These are phyloP conservation scores for Melipona quadrifasciata DNA, from an alignment of 1,140 invertebrate genomes.

Conservation along the genomic window DNA sequence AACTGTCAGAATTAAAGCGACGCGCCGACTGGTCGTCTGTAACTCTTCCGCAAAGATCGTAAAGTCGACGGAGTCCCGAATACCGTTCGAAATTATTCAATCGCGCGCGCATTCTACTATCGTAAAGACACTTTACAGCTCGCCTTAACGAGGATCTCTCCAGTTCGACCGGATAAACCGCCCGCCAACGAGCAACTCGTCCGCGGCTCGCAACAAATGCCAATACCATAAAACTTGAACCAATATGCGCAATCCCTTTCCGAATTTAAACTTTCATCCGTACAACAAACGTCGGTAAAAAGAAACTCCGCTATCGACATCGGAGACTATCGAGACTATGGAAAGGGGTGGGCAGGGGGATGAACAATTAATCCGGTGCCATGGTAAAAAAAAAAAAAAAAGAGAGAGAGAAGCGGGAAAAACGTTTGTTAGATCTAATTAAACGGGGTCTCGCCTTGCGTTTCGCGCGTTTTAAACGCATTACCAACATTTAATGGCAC, in stretches of 20 bases:
- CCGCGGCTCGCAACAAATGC: not conserved
- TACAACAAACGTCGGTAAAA: not conserved
- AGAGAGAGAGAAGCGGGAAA: conserved; percentile 14
- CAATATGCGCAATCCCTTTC: not conserved
- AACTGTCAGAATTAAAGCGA: too few relatives aligned
- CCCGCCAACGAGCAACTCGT: too few relatives aligned
- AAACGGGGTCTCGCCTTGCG: conserved; percentile 24
- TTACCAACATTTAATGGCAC: conserved; percentile 57
- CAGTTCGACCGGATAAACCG: too few relatives aligned
- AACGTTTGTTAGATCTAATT: conserved; percentile 50
- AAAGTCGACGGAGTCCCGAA: not conserved
- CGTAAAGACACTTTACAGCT: not conserved
- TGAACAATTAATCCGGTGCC: not conserved
- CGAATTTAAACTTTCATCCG: not conserved
- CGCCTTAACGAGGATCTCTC: not conserved
- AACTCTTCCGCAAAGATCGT: not conserved
- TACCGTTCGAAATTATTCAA: not conserved
- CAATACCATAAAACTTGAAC: not conserved
- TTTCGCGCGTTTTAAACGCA: conserved; percentile 57
- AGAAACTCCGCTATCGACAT: not conserved
- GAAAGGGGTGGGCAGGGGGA: not conserved
- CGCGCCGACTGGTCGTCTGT: too few relatives aligned
- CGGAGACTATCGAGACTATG: not conserved
- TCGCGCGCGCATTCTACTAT: not conserved
- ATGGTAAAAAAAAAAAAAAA: conserved; percentile 11